Conservation (phyloP, 2,888 invertebrate species). For the Brassicogethes aeneus region DNA sequence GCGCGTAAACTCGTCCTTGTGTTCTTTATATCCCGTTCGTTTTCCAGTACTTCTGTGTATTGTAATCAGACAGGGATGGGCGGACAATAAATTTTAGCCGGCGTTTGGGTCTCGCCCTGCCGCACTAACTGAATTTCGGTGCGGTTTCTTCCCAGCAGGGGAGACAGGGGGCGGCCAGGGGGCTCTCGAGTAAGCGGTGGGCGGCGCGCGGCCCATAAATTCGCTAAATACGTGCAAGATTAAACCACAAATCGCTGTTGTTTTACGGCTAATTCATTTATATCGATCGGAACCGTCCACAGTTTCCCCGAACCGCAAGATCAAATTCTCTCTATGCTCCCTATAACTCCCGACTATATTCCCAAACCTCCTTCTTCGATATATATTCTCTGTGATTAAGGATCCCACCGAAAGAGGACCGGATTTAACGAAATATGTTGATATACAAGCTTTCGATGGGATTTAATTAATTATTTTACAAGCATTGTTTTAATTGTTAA, state of each 20-base stretch:
- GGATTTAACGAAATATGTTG: too few relatives aligned
- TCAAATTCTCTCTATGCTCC: slow-evolving; percentile 16
- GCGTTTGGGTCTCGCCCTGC: slow-evolving; percentile 1
- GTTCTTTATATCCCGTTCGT: slow-evolving; percentile 1
- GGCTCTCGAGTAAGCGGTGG: slow-evolving; percentile 26
- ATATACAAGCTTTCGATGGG: too few relatives aligned
- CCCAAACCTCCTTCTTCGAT: slow-evolving; percentile 7
- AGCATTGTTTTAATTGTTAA: too few relatives aligned
- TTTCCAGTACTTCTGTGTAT: slow-evolving; percentile 1
- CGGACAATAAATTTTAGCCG: not conserved
- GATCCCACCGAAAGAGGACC: too few relatives aligned
- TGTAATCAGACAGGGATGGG: slow-evolving; percentile 2
- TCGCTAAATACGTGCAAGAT: slow-evolving; percentile 41
- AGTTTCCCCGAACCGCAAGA: slow-evolving; percentile 20
- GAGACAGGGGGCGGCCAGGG: slow-evolving; percentile 19
- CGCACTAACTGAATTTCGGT: slow-evolving; percentile 24
- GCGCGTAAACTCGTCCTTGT: not conserved
- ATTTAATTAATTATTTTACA: too few relatives aligned
- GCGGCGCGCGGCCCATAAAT: slow-evolving; percentile 37
- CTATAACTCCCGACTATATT: slow-evolving; percentile 14
- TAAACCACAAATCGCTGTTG: slow-evolving; percentile 43
- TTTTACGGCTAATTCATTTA: slow-evolving; percentile 43
- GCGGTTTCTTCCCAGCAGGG: slow-evolving; percentile 15
- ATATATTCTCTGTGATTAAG: slow-evolving; percentile 9
- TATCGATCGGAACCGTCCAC: slow-evolving; percentile 33